Evolutionary conservation across 2,888 invertebrate genomes (phyloP), one percentile per base, ranked within the genome.

Genomic region (Pandemis heparana): DNA sequence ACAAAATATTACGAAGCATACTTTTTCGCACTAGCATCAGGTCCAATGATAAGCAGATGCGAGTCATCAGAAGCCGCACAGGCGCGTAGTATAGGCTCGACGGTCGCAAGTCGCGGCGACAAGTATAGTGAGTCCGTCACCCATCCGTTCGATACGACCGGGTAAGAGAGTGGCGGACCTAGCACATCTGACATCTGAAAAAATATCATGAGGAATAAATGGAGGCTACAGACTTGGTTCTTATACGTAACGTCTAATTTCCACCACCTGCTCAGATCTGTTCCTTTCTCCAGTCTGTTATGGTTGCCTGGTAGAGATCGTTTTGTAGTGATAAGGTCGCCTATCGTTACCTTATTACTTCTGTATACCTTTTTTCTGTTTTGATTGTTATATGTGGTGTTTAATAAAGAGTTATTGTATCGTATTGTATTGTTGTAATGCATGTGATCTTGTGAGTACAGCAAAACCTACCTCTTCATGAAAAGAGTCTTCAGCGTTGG

Each of bases 1-100:
- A 32, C 3, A 2, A 32, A 32, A 4, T 32, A 4, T 32, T 32
- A 2, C 1, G 1, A 1, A 4, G 23, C 76, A 72, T 79, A 94
- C 93, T 89, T 90, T 66, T 92, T 94, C 53, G 88, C 94, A 66
- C 84, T 82, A 2, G 91, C 91, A 9, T 86, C 85, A 0, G 90
- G 87, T 0, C 92, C 94, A 1, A 90, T 74, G 0, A 94, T 67
- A 0, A 92, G 81, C 1, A 89, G 74, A 75, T 92, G 89, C 5
- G 83, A 77, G 16, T 75, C 65, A 8, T 79, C 76, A 0, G 85
- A 82, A 5, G 76, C 75, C 2, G 86, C 76, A 12, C 84, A 83
- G 5, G 92, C 91, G 10, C 89, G 85, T 7, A 92, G 75, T 0
- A 82, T 79, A 5, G 85, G 84, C 74, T 87, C 90, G 56, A 81